A percentile compares a stretch with the other conserved stretches of the same genome.
Evolutionary conservation across 2,888 invertebrate genomes (phyloP).

Genomic region (Hipparchia sbordonii): DNA sequence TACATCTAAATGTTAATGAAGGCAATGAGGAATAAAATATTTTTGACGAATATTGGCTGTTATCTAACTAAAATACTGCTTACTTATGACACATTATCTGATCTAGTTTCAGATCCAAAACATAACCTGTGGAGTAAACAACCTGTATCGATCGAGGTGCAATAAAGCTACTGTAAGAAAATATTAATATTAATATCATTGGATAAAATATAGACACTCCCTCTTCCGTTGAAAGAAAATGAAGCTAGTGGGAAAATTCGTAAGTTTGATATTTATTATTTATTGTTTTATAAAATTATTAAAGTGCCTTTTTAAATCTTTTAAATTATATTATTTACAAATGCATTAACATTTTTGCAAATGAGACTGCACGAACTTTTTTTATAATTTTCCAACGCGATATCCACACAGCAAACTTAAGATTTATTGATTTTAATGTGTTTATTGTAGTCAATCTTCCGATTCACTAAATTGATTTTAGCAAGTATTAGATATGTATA

Average conservation of each 20-base stretch:
- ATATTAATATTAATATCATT: constrained; percentile 24
- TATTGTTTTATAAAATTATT: background rate
- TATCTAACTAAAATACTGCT: constrained; percentile 56
- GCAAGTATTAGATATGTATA: constrained; percentile 10
- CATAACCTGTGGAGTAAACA: constrained; percentile 65
- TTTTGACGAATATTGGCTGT: constrained; percentile 61
- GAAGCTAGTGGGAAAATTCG: constrained; percentile 52
- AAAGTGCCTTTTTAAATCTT: background rate
- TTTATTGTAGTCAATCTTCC: background rate
- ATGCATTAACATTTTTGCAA: background rate
- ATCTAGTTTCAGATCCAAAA: constrained; percentile 73
- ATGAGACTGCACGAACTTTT: background rate
- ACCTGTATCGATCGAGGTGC: constrained; percentile 46
- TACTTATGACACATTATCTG: constrained; percentile 60
- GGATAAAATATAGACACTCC: constrained; percentile 14
- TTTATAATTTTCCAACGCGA: background rate
- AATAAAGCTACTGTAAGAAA: constrained; percentile 42
- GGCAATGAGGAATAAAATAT: constrained; percentile 66
- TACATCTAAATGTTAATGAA: constrained; percentile 75
- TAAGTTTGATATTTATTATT: constrained; percentile 50
- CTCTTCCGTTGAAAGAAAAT: constrained; percentile 45
- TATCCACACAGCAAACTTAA: background rate
- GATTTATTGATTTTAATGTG: background rate
- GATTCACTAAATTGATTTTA: constrained; percentile 11
- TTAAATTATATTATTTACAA: background rate